Conservation (phyloP, 2,888 invertebrate species). For the Penaeus monodon region DNA sequence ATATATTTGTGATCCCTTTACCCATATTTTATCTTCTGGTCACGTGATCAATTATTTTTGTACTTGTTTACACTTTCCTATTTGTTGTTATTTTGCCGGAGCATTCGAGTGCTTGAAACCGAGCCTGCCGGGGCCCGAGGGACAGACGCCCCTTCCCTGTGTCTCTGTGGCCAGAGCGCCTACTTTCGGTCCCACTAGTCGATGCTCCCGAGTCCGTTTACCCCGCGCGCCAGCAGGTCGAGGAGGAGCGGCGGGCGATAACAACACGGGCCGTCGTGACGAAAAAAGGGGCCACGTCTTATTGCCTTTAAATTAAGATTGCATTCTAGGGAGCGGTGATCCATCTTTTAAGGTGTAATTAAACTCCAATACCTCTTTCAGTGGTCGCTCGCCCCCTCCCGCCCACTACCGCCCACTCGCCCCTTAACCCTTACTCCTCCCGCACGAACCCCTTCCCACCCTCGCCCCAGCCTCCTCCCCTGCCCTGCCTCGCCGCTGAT, state of each 20-base stretch:
- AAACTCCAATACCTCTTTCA: constrained; percentile 55
- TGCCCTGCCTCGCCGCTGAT: constrained; percentile 17
- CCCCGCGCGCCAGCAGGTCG: neutral
- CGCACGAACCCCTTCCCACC: neutral
- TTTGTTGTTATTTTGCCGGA: too few species aligned
- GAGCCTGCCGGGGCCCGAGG: too few species aligned
- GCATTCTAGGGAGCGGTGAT: constrained; percentile 33
- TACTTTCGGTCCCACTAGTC: too few species aligned
- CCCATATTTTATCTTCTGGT: too few species aligned
- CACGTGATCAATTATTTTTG: too few species aligned
- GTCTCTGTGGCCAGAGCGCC: too few species aligned
- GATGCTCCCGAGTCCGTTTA: too few species aligned
- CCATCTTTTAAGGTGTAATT: constrained; percentile 50
- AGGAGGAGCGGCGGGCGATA: neutral
- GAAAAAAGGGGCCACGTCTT: neutral
- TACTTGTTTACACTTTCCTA: too few species aligned
- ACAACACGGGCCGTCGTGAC: neutral
- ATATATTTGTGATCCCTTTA: neutral
- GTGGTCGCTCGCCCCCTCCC: constrained; percentile 27
- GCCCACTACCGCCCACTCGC: neutral
- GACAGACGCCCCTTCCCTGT: too few species aligned
- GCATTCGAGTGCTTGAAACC: too few species aligned
- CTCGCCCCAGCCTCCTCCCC: neutral
- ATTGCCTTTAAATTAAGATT: constrained; percentile 45
- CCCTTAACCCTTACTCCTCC: neutral